These are phyloP conservation scores for Dipodomys spectabilis DNA, from an alignment of 2,113 vertebrate species.

Conservation along the genomic window DNA sequence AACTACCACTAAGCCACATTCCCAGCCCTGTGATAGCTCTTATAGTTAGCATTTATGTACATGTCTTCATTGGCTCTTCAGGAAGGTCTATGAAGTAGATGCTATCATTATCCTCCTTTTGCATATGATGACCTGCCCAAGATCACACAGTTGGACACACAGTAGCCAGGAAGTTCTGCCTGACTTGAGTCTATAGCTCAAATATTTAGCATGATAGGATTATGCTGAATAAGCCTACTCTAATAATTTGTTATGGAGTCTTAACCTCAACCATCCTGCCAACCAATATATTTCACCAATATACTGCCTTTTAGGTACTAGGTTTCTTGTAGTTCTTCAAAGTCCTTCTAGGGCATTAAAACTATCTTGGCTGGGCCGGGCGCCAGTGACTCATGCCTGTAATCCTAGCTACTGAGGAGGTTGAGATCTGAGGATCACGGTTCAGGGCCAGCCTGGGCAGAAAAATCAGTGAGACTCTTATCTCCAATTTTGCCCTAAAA, in stretches of 20 bases:
- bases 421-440: no score
- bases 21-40: no score
- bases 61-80: slow-evolving; percentile 15
- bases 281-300: background rate
- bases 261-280: no score
- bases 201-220: background rate
- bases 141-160: background rate
- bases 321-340: background rate
- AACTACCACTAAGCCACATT: no score
- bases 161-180: background rate
- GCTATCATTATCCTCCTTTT: background rate
- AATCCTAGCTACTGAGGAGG: no score
- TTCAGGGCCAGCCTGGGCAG: no score
- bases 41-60: background rate
- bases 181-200: background rate
- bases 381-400: no score
- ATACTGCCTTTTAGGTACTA: background rate
- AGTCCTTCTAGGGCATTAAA: background rate
- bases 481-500: no score
- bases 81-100: background rate
- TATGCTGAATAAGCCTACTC: no score
- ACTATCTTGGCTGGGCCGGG: background rate
- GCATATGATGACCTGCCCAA: background rate
- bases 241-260: no score
- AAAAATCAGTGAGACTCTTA: no score